Percentiles rank a stretch among this genome's conserved stretches.
Conservation (phyloP, 2,113 vertebrate genomes). For the Euleptes europaea region DNA sequence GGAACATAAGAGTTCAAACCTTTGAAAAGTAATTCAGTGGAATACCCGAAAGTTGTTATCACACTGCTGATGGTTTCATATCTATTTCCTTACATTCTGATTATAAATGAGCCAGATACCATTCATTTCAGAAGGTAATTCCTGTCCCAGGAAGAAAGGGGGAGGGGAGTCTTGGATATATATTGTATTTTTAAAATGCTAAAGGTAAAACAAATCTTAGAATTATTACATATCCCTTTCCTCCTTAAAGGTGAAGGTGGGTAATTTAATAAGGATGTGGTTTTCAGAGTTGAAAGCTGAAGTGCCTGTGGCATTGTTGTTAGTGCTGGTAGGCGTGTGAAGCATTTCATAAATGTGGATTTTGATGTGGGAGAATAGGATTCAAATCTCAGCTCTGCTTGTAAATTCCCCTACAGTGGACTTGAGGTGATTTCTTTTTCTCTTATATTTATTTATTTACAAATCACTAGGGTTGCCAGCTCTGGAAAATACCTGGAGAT, state of each 20-base stretch:
- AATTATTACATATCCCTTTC: background rate
- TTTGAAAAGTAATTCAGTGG: background rate
- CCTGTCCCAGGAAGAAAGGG: background rate
- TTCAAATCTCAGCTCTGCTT: background rate
- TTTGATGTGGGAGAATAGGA: background rate
- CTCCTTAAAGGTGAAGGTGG: background rate
- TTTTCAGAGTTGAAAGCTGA: background rate
- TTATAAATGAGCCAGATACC: conserved; percentile 8
- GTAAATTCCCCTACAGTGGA: background rate
- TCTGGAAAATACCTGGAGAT: too few relatives aligned
- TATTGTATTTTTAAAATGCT: background rate
- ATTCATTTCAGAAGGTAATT: conserved; percentile 8
- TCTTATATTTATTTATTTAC: background rate
- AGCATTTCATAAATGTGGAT: background rate
- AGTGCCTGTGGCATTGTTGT: background rate
- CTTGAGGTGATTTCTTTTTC: background rate
- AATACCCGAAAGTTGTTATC: background rate
- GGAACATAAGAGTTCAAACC: background rate
- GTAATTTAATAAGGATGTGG: background rate
- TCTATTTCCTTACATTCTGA: conserved; percentile 7
- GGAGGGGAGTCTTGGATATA: background rate
- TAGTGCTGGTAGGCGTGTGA: background rate
- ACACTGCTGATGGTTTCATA: background rate
- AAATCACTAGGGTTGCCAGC: too few relatives aligned
- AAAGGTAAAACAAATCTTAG: background rate